Evolutionary conservation across 2,113 vertebrate species (phyloP), one percentile per base, ranked within the genome.

Genomic region (Mola mola): DNA sequence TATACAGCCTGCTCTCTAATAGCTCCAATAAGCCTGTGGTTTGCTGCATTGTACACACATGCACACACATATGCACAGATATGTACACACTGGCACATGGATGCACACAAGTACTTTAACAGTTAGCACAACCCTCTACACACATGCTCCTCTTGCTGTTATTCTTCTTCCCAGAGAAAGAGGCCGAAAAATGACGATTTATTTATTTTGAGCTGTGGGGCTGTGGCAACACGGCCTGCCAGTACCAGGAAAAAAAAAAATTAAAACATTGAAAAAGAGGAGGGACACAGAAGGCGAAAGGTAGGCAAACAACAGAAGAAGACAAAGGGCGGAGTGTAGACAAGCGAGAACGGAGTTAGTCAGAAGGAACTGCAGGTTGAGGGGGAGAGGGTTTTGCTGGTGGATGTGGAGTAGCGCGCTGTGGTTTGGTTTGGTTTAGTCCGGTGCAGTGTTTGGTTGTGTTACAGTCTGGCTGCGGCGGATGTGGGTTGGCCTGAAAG

Each of bases 11-110:
- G 82, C 83, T 75, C 86, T 80, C 71, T 91, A 91, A 93, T 90
- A 88, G 87, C 81, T 90, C 83, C 90, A 92, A 90, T 90, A 90
- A 92, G 90, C 85, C 85, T 91, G 90, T 86, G 90, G 91, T 91
- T 90, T 89, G 89, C 85, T 88, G 86, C 84, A 81, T 86, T 82
- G 78, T 65, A 85, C 83, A 86, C 79, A 87, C 75, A 64, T 29
- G 51, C 59, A 66, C 73, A 69, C 64, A 63, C 26, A 75, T 38
- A 66, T 57, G 67, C 59, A 63, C 44, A 56, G 34, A 51, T 19
- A 56, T 31, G 61, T 49, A 88, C 67, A 73, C 78, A 79, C 64
- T 38, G 24, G 8, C 5, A 33, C 69, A 74, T 49, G 50, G 55
- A 72, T 51, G 50, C 49, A 75, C 65, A 79, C 81, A 78, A 69